Evolutionary conservation across 1,140 invertebrate genomes (phyloP), one percentile per base, ranked within the genome.

Genomic region (Oryctes rhinoceros): DNA sequence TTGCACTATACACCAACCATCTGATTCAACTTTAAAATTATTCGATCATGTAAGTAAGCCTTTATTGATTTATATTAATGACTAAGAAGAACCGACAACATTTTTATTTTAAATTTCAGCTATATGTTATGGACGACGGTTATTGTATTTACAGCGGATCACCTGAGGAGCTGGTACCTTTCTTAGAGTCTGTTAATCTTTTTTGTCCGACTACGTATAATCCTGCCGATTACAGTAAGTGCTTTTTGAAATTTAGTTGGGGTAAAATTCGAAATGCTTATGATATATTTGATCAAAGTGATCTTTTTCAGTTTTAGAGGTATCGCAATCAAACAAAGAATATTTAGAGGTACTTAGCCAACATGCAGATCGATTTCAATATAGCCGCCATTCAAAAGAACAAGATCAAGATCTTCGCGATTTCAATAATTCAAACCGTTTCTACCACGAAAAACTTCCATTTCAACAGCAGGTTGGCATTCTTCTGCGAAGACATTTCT

Each of bases 1-100:
- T 20, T 94, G 94, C 85, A 96, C 95, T 1, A 94, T 96, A 78
- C 95, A 97, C 86, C 95, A 96, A 85, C 95, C 95, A 0, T 94
- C 93, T 47, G 93, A 94, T 3, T 92, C 93, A 37, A 86, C 95
- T 13, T 95, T 96, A 86, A 89, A 93, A 67, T 90, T 93, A 80
- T 95, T 96, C 88, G 94, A 96, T 85, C 88, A 88, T 75, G 92
- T 91, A 82, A 37, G 71, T 82, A 3, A 48, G 35, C 20, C 7
- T 39, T 35, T 24, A 24, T 74, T n/a, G n/a, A n/a, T n/a, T n/a
- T n/a, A n/a, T n/a, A n/a, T n/a, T n/a, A n/a, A n/a, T n/a, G n/a
- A n/a, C n/a, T n/a, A n/a, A n/a, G n/a, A n/a, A n/a, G n/a, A n/a
- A n/a, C n/a, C n/a, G n/a, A n/a, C n/a, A n/a, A n/a, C n/a, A n/a